Evolutionary conservation across 1,140 invertebrate genomes (phyloP).

Genomic region (Aradophagus sp.): DNA sequence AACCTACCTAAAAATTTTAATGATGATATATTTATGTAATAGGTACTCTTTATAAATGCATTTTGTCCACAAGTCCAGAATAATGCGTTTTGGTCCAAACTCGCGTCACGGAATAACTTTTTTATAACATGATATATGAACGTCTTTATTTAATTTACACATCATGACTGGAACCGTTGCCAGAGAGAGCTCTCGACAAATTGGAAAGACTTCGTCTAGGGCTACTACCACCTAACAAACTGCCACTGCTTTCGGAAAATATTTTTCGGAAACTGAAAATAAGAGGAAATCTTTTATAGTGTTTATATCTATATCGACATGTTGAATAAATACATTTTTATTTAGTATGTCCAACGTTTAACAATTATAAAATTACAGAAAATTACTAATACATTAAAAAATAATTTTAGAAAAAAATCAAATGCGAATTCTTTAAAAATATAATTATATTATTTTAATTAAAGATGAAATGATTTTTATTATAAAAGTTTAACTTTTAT

Average conservation of each 20-base stretch:
- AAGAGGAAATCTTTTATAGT: too few species aligned
- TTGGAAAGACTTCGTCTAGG: slow-evolving; percentile 82
- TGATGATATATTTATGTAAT: slow-evolving; percentile 46
- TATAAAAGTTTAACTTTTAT: too few species aligned
- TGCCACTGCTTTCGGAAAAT: slow-evolving; percentile 79
- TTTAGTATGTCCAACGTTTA: too few species aligned
- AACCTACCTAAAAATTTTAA: slow-evolving; percentile 31
- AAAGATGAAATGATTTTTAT: too few species aligned
- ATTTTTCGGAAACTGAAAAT: slow-evolving; percentile 81
- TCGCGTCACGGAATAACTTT: slow-evolving; percentile 7
- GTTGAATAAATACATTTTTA: too few species aligned
- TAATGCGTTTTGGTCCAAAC: slow-evolving; percentile 10
- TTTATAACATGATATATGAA: slow-evolving; percentile 11
- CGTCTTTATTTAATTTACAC: slow-evolving; percentile 19
- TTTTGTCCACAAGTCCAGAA: slow-evolving; percentile 12
- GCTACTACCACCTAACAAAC: slow-evolving; percentile 77
- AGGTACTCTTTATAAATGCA: slow-evolving; percentile 38
- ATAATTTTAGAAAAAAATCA: too few species aligned
- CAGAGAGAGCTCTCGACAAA: slow-evolving; percentile 81
- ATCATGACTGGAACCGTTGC: slow-evolving; percentile 72
- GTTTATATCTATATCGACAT: too few species aligned
- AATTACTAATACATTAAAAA: too few species aligned
- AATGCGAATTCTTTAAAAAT: too few species aligned
- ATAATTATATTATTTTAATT: too few species aligned
- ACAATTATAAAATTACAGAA: too few species aligned